Conservation (phyloP, 1,140 invertebrate species). For the Drosophila saltans region DNA sequence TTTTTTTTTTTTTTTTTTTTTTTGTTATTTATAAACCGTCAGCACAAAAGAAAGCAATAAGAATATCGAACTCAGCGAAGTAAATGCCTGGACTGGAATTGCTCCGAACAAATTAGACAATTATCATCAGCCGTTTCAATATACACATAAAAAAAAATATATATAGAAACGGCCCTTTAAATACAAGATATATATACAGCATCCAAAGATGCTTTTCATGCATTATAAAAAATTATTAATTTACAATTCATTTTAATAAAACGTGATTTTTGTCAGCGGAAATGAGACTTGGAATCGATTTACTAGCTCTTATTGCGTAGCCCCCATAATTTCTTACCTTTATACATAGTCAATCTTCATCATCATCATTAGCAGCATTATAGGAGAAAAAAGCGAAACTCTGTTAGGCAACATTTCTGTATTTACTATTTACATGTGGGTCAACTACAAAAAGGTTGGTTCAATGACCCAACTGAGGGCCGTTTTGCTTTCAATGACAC, state of each 20-base stretch:
- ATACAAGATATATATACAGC: not conserved
- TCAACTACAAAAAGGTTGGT: not conserved
- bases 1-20: not conserved
- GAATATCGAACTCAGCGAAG: constrained; percentile 1
- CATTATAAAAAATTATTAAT: not conserved
- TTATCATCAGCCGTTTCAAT: not conserved
- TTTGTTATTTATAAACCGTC: not conserved
- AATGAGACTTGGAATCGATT: too few species aligned
- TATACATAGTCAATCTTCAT: not conserved
- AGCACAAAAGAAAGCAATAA: constrained; percentile 6
- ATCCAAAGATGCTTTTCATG: constrained; percentile 1
- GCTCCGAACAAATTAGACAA: constrained; percentile 3
- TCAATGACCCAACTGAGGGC: not conserved
- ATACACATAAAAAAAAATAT: too few species aligned
- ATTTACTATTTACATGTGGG: constrained; percentile 3
- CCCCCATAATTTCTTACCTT: not conserved
- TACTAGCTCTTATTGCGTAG: too few species aligned
- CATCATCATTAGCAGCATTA: not conserved
- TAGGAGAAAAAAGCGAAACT: not conserved
- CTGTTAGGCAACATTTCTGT: not conserved
- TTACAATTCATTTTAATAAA: constrained; percentile 3
- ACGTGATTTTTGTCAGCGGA: too few species aligned
- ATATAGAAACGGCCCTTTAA: not conserved
- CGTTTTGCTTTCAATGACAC: constrained; percentile 2
- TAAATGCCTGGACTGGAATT: constrained; percentile 1